A percentile compares a stretch with the other conserved stretches of the same genome.
These are phyloP conservation scores for Euzetes globulus DNA, from an alignment of 2,888 invertebrate species.

Conservation along the genomic window DNA sequence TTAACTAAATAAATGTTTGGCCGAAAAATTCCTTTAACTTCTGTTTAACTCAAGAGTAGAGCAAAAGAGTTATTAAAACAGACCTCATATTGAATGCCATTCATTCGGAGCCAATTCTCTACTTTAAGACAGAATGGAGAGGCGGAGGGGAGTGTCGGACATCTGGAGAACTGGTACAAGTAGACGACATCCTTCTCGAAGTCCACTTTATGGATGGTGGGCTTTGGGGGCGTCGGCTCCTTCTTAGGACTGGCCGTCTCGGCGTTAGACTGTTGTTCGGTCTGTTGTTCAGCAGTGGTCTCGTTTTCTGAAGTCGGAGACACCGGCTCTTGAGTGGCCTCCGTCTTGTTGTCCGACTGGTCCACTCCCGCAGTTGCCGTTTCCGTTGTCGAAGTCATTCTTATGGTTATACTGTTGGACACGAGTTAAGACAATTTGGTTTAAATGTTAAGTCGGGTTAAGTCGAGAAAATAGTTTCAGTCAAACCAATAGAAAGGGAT, in stretches of 20 bases:
- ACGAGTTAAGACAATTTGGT: background rate
- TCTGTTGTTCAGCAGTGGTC: conserved; percentile 26
- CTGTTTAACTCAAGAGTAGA: background rate
- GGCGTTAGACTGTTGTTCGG: conserved; percentile 26
- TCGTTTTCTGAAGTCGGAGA: background rate
- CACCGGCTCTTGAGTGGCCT: conserved; percentile 15
- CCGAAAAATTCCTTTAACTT: background rate
- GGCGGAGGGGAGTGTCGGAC: conserved; percentile 77
- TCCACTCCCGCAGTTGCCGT: conserved; percentile 19
- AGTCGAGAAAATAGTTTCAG: too few species aligned
- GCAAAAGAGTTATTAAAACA: conserved; percentile 47
- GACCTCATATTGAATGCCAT: conserved; percentile 89
- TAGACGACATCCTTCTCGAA: conserved; percentile 88
- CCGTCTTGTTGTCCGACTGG: conserved; percentile 1
- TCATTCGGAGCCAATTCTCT: conserved; percentile 87
- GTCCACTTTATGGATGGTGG: conserved; percentile 73
- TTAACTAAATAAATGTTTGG: background rate
- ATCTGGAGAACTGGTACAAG: conserved; percentile 85
- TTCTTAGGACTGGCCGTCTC: conserved; percentile 33
- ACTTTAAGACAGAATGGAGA: conserved; percentile 91
- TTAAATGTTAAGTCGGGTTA: too few species aligned
- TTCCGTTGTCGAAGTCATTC: conserved; percentile 36
- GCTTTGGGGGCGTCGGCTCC: conserved; percentile 44
- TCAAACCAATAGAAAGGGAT: too few species aligned
- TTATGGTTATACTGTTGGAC: background rate